Evolutionary conservation across 2,888 invertebrate species (phyloP), one percentile per base, ranked within the genome.

Genomic region (Nymphalis polychloros): DNA sequence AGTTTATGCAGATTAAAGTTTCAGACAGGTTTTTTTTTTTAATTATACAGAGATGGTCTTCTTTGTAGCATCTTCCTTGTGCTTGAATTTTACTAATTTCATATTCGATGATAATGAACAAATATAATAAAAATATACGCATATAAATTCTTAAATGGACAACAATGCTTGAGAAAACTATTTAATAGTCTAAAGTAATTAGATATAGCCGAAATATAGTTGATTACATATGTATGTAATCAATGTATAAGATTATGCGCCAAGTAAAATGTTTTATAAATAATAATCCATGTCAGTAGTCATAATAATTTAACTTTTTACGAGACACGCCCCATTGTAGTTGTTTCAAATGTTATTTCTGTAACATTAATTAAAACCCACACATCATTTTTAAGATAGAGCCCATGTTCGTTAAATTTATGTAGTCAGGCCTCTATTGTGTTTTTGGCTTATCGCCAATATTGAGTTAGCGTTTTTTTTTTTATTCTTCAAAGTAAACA

Each of bases 391-490:
- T 77, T 74, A 78, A 80, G 75, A 75, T 76, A 76, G 72, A 75
- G 74, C 73, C 70, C 76, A 78, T 79, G 78, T 78, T 77, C 78
- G 77, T 81, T 80, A 74, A 77, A 80, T 87, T 85, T 86, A 86
- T 88, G 80, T 83, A 85, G 81, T 80, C 79, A 81, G 79, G 63
- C 80, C 77, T 82, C 79, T 78, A 83, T 85, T 85, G 83, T 86
- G 75, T 75, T 72, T 62, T 80, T 90, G 90, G 91, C 82, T 35
- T 46, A 8, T 31, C 19, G 84, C 90, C 91, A 90, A 81, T 63
- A 75, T 65, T 78, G 76, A 81, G 79, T 76, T 84, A 83, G 81
- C 81, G 79, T 79, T 85, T 84, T 87, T 82, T n/a, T 23, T 59
- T 69, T 67, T 60, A 57, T 62, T 52, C 31, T 49, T 69, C 50